Conservation (phyloP, 2,888 invertebrate genomes). For the Megaustenia siamemsis region DNA sequence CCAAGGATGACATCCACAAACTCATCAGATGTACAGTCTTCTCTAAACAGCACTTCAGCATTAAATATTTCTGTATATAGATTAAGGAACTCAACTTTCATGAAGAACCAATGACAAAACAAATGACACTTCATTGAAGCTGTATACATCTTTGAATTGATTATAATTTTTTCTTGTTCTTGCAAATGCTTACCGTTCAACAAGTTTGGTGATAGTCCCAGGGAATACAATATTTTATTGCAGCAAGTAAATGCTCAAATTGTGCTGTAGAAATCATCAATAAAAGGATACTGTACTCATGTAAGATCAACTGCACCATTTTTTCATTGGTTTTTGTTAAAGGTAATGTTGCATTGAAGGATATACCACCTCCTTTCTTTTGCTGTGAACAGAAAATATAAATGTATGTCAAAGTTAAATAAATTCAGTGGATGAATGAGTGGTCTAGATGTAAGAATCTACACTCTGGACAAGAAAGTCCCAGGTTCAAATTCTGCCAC, state of each 20-base stretch:
- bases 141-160: too few species aligned
- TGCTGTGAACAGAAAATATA: constrained; percentile 82
- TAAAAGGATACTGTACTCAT: constrained; percentile 93
- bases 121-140: too few species aligned
- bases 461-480: too few species aligned
- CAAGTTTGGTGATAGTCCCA: too few species aligned
- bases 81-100: constrained; percentile 5
- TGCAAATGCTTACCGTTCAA: too few species aligned
- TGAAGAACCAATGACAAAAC: neutral
- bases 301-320: constrained; percentile 97
- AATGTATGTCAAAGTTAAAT: neutral
- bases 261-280: neutral
- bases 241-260: too few species aligned
- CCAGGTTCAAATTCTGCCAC: too few species aligned
- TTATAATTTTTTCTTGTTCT: too few species aligned
- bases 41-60: constrained; percentile 91
- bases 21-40: constrained; percentile 97
- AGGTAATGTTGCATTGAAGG: constrained; percentile 97
- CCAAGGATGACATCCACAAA: constrained; percentile 98
- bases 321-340: constrained; percentile 96
- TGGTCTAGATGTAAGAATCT: too few species aligned
- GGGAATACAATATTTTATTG: too few species aligned
- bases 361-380: constrained; percentile 97
- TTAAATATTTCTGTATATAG: constrained; percentile 81
- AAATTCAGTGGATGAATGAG: too few species aligned